Evolutionary conservation across 2,797 vertebrate species (phyloP).

Genomic region (Tiaroga cobitis): DNA sequence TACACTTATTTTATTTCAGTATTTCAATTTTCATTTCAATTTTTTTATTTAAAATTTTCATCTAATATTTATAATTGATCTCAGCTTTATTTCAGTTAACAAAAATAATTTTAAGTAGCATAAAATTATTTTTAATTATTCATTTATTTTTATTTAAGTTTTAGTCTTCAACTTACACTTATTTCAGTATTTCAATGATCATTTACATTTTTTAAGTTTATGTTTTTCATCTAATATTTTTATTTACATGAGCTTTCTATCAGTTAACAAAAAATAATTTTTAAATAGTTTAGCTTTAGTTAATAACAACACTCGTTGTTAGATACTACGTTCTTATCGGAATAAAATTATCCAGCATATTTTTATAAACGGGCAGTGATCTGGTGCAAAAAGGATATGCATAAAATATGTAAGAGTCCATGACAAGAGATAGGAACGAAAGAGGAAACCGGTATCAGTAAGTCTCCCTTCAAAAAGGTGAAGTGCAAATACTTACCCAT

Average conservation of each 20-base stretch:
- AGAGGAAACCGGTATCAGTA: not conserved
- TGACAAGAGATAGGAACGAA: not conserved
- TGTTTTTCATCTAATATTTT: not conserved
- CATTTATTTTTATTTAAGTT: not conserved
- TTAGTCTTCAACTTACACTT: not conserved
- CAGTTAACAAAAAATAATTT: not conserved
- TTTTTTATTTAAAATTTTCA: not conserved
- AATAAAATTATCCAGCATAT: not conserved
- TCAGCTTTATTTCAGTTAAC: not conserved
- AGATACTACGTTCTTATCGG: not conserved
- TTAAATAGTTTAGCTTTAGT: not conserved
- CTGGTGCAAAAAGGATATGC: not conserved
- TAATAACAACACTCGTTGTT: not conserved
- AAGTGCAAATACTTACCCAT: slow-evolving; percentile 67
- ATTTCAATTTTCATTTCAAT: not conserved
- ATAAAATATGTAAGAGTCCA: not conserved
- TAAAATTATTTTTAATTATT: not conserved
- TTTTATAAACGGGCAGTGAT: not conserved
- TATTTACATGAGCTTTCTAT: not conserved
- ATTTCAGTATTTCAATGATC: not conserved
- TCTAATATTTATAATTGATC: not conserved
- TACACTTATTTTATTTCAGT: not conserved
- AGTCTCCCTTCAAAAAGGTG: not conserved
- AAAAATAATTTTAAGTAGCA: not conserved
- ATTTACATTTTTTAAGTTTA: not conserved